Percentiles rank a stretch among this genome's conserved stretches.
Conservation (phyloP, 2,888 invertebrate genomes). For the Ashinkailepas kermadecensis region DNA sequence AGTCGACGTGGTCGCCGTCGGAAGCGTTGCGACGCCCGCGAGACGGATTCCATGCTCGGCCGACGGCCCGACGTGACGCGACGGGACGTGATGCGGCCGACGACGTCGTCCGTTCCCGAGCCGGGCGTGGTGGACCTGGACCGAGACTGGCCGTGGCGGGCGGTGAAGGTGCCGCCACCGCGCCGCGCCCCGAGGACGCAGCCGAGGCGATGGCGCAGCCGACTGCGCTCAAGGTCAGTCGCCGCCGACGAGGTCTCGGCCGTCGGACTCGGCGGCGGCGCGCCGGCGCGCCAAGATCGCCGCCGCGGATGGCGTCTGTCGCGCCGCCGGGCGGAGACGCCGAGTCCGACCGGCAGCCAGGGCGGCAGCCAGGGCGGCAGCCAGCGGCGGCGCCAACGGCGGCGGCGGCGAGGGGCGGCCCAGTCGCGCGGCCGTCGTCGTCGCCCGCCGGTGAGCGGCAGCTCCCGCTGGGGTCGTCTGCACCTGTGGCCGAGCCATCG, state of each 20-base stretch:
- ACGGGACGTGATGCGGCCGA: too few species aligned
- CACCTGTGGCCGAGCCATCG: too few species aligned
- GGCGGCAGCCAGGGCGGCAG: neutral
- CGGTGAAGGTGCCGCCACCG: neutral
- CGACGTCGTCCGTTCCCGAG: too few species aligned
- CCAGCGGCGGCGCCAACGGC: neutral
- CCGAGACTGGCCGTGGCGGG: neutral
- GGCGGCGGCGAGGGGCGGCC: neutral
- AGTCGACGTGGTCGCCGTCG: too few species aligned
- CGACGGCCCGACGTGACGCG: too few species aligned
- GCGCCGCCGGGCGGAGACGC: neutral
- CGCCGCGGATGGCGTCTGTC: neutral
- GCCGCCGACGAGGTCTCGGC: neutral
- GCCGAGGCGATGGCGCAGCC: too few species aligned
- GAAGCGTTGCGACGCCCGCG: too few species aligned
- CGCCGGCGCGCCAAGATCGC: neutral
- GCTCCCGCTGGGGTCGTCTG: too few species aligned
- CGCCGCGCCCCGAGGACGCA: neutral
- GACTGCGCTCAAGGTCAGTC: neutral
- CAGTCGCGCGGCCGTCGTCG: neutral
- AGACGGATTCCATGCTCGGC: too few species aligned
- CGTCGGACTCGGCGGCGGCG: neutral
- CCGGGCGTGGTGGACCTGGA: too few species aligned
- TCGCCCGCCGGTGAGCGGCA: neutral
- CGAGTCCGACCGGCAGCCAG: neutral